Base-by-base conservation (phyloP, 2,888 invertebrate genomes). In the Pristionchus mayeri region DNA sequence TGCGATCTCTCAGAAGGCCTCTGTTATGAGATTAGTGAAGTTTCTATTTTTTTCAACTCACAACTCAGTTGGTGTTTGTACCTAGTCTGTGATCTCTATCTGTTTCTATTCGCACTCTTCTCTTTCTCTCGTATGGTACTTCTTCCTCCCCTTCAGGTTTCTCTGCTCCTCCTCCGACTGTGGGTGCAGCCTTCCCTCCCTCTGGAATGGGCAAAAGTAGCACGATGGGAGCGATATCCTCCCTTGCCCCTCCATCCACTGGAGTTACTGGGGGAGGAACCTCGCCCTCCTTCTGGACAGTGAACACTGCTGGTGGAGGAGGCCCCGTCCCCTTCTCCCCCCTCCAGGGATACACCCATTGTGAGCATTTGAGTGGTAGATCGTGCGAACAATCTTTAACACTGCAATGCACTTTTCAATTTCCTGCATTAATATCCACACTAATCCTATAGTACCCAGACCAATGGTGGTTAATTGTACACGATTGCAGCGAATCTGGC, bases 151-250 rank as follows among this genome's bases (percentile, higher is more conserved):
- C 24, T 44, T 44, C 24, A 82, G 81, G 81, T 30, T 82, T 82
- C 81, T 82, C 81, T 3, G 81, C 63, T 7, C 81, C 81, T 63
- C 63, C 81, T 48, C 81, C 63, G 34, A 27, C 81, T 9, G 13
- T 13, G 6, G 44, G 54, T 21, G 13, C 60, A 11, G 44, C 81
- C 60, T 60, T 50, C 3, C 57, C 81, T 27, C 2, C 52, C 18
- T 30, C 78, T 21, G 80, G 81, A 82, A 82, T 82, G 81, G 81
- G 9, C 16, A 40, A 24, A 27, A 82, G 81, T 18, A 48, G 48
- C 16, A 82, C 81, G 21, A 60, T 82, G 60, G 81, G 81, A 18
- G 81, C 63, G 7, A 82, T 82, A 24, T 78, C 76, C 7, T 50
- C 76, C 27, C 44, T 76, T 16, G 7, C 44, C 44, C 13, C 57